Evolutionary conservation across 2,113 vertebrate genomes (phyloP).

Genomic region (Myiagra hebetior): DNA sequence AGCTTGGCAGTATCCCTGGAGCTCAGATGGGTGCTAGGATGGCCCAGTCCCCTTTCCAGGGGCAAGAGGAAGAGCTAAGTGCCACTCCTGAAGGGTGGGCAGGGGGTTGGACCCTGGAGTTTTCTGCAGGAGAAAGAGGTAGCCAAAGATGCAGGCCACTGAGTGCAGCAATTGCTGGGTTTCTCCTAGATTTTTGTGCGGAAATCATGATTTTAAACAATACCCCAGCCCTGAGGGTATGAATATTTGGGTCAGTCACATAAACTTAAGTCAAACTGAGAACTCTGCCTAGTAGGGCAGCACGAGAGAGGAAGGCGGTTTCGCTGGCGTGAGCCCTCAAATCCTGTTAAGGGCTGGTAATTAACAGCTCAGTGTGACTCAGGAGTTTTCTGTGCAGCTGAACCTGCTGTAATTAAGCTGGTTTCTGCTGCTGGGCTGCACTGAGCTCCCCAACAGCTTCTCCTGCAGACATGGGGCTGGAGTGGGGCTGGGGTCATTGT

Average conservation of each 20-base stretch:
- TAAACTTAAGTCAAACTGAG: neutral
- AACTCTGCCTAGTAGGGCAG: neutral
- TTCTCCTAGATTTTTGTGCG: neutral
- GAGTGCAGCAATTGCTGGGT: neutral
- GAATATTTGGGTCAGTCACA: slow-evolving; percentile 27
- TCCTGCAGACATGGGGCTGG: neutral
- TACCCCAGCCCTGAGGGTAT: neutral
- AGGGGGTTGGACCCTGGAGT: neutral
- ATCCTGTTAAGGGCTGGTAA: slow-evolving; percentile 44
- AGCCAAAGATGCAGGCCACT: neutral
- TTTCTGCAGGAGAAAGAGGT: neutral
- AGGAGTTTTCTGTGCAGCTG: slow-evolving; percentile 13
- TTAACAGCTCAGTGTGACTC: slow-evolving; percentile 48
- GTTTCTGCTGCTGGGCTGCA: neutral
- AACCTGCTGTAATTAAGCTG: neutral
- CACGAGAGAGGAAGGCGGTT: neutral
- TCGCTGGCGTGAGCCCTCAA: neutral
- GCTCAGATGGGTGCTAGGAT: neutral
- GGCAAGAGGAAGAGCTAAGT: neutral
- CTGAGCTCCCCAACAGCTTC: neutral
- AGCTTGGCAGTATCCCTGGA: neutral
- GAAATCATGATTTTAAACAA: neutral
- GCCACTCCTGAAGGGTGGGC: neutral
- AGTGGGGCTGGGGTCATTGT: neutral
- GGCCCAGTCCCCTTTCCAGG: neutral